Conservation (phyloP, 2,888 invertebrate species). For the Amiota communis region DNA sequence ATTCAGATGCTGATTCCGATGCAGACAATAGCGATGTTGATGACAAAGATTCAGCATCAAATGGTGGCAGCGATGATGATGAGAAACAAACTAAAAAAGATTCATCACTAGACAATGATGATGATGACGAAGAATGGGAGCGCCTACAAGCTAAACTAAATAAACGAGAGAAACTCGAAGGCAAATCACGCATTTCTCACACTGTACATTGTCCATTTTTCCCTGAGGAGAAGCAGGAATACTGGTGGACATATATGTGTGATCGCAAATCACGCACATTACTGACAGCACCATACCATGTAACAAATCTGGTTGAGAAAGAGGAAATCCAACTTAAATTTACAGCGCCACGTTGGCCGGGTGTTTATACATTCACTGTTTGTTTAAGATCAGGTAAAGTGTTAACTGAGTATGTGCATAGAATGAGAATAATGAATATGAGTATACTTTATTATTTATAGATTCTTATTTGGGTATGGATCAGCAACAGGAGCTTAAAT, state of each 20-base stretch:
- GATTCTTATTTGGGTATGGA: slow-evolving; percentile 99
- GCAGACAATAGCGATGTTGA: slow-evolving; percentile 75
- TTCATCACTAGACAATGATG: slow-evolving; percentile 74
- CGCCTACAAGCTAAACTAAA: slow-evolving; percentile 88
- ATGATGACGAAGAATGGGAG: slow-evolving; percentile 95
- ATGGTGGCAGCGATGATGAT: slow-evolving; percentile 75
- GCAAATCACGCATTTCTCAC: slow-evolving; percentile 94
- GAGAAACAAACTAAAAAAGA: slow-evolving; percentile 77
- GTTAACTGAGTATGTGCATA: not conserved
- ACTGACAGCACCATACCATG: slow-evolving; percentile 92
- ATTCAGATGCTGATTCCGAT: slow-evolving; percentile 72
- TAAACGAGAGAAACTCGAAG: slow-evolving; percentile 92
- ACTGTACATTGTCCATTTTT: slow-evolving; percentile 98
- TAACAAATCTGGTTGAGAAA: slow-evolving; percentile 90
- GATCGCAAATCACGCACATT: slow-evolving; percentile 94
- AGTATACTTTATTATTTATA: slow-evolving; percentile 40
- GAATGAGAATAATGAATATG: not conserved
- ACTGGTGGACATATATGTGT: slow-evolving; percentile 99
- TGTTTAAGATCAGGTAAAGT: slow-evolving; percentile 85
- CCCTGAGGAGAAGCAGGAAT: slow-evolving; percentile 97
- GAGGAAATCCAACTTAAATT: slow-evolving; percentile 97
- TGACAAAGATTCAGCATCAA: slow-evolving; percentile 70
- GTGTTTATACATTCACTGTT: slow-evolving; percentile 92
- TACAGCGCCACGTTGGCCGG: slow-evolving; percentile 95
- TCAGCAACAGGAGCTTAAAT: slow-evolving; percentile 94